phyloP scores from a whole-genome alignment of 2,113 vertebrate species.

The Anoura caudifer region DNA sequence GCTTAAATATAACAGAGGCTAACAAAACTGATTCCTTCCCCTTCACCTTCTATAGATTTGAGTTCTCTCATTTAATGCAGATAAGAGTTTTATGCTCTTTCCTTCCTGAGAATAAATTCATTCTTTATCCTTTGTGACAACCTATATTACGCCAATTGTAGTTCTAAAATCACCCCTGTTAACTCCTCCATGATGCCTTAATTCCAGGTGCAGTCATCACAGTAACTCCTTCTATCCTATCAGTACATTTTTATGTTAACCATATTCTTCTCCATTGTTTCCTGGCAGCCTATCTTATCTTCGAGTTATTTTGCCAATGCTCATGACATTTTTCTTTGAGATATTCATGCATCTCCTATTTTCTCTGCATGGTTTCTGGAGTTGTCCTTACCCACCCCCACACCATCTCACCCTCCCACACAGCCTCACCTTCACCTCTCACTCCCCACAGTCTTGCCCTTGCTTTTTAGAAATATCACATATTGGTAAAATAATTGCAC shows the following conservation, averaged over 20 bases:
- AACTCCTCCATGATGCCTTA: neutral
- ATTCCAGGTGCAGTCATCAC: neutral
- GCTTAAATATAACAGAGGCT: neutral
- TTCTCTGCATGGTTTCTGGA: neutral
- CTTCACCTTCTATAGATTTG: neutral
- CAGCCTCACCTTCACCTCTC: neutral
- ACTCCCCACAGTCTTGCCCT: neutral
- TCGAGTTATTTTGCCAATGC: neutral
- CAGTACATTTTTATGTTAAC: neutral
- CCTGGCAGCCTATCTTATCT: neutral
- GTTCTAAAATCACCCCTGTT: neutral
- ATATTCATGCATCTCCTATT: neutral
- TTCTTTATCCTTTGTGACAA: constrained; percentile 22
- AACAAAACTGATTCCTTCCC: neutral
- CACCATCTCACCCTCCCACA: neutral
- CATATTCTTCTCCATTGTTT: neutral
- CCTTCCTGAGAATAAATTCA: neutral
- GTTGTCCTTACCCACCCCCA: neutral
- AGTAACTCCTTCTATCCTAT: neutral
- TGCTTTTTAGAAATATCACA: neutral
- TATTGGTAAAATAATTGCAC: neutral
- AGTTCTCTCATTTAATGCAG: neutral
- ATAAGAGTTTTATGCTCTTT: neutral
- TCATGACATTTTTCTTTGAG: constrained; percentile 22
- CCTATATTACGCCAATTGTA: neutral